Base-by-base conservation (phyloP, 2,797 vertebrate genomes). In the Prunella strophiata region DNA sequence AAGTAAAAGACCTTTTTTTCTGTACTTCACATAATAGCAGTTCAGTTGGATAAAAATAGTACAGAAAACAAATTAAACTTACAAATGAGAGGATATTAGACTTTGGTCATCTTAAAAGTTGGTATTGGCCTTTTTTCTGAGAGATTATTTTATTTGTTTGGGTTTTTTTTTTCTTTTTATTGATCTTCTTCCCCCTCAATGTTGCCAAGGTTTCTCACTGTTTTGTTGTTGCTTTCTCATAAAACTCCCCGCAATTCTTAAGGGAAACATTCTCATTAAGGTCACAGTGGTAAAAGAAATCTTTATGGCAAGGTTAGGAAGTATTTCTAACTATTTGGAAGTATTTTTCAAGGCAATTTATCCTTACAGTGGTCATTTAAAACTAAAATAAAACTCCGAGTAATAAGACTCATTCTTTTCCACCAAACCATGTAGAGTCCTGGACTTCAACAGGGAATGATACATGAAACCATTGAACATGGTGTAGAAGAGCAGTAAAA, bases 11-110 rank as follows among this genome's bases (percentile, higher is more conserved):
- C 15, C 34, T 65, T 86, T 86, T 78, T 87, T 88, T 80, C 71
- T 96, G 59, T 90, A 36, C 61, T 87, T 96, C 87, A 84, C 73
- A 87, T 94, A 94, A 88, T 85, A 96, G 80, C 67, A 76, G 88
- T 83, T 91, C 88, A 94, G 93, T 85, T 48, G 34, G 88, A 86
- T 83, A 97, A 96, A 96, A 95, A 94, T 96, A 95, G 94, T 86
- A 94, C 89, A 76, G 91, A 79, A 96, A 95, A 92, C 94, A 96
- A 96, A 94, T 94, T 94, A 84, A 96, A 94, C 90, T 96, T 95
- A 93, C 85, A 96, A 96, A 97, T 97, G 88, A 88, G 88, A 93
- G 83, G 87, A 93, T 94, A 90, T 94, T 94, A 89, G 85, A 93
- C 57, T 93, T 63, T 77, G 65, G 89, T 88, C 89, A 90, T 95